Evolutionary conservation across 2,888 invertebrate species (phyloP).

Genomic region (Andrena haemorrhoa): DNA sequence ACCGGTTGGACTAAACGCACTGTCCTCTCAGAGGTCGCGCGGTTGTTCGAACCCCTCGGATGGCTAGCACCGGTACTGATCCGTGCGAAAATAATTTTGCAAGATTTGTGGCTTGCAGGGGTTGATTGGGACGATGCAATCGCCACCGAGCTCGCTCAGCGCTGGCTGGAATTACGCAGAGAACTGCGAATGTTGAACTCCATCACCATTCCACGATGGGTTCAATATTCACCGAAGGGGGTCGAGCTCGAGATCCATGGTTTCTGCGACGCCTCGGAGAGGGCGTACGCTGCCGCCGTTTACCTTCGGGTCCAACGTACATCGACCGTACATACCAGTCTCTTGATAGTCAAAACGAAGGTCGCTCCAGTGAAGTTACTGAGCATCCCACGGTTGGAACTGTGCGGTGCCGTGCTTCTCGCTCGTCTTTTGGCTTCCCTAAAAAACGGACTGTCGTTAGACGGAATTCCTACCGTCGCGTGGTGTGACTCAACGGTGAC

Average conservation of each 20-base stretch:
- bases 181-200: neutral
- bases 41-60: neutral
- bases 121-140: conserved; percentile 12
- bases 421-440: neutral
- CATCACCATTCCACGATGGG: neutral
- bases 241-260: neutral
- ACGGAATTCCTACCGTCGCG: neutral
- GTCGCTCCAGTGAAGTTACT: conserved; percentile 8
- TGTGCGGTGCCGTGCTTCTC: conserved; percentile 15
- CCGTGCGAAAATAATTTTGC: neutral
- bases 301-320: neutral
- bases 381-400: neutral
- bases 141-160: neutral
- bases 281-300: neutral
- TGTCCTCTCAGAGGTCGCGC: neutral
- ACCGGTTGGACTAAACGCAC: neutral
- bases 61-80: neutral
- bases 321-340: neutral
- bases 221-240: neutral
- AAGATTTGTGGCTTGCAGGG: neutral
- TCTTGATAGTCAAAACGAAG: neutral
- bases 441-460: neutral
- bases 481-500: conserved; percentile 4
- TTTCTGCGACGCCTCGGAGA: neutral
- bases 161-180: neutral